Base-by-base conservation (phyloP, 2,888 invertebrate species). In the Caradrina clavipalpis region DNA sequence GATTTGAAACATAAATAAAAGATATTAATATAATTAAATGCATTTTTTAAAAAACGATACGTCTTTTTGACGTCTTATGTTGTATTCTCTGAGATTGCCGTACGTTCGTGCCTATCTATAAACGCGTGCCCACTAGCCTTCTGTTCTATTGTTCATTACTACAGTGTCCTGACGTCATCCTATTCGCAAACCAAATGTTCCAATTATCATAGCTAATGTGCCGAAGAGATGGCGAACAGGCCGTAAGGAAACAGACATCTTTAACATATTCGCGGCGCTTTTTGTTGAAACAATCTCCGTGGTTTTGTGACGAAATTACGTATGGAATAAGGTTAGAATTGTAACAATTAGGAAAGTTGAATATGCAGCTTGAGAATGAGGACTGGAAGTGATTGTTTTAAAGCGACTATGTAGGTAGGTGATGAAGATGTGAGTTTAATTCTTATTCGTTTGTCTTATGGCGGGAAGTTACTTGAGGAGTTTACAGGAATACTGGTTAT, bases 131-230 rank as follows among this genome's bases (percentile, higher is more conserved):
- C 0, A 3, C 4, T 17, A 3, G 19, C 31, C 66, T 65, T 66
- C 70, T 71, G 49, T 17, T 19, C 42, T 31, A 11, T 31, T 35
- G 17, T 50, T 22, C 55, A 39, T 31, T 8, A 49, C 15, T 0
- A 92, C 84, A 85, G 79, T 86, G 81, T 83, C 82, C 85, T 90
- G 85, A 90, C 92, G 91, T 90, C 92, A 89, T 92, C 88, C 88
- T 90, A 91, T 91, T 90, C 91, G 90, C 92, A 90, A 93, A 92
- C 93, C 93, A 93, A 94, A 95, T 94, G 94, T 93, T 89, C 93
- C 93, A 94, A 94, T 95, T 95, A 94, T 95, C 94, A 94, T 95
- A 95, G 90, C 91, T 94, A 94, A 95, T 94, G 94, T 89, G 86
- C 88, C 91, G 91, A 90, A 88, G 88, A 91, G 89, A 88, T 88